These are phyloP conservation scores for Adelphocoris suturalis DNA, from an alignment of 2,888 invertebrate species.

Conservation along the genomic window DNA sequence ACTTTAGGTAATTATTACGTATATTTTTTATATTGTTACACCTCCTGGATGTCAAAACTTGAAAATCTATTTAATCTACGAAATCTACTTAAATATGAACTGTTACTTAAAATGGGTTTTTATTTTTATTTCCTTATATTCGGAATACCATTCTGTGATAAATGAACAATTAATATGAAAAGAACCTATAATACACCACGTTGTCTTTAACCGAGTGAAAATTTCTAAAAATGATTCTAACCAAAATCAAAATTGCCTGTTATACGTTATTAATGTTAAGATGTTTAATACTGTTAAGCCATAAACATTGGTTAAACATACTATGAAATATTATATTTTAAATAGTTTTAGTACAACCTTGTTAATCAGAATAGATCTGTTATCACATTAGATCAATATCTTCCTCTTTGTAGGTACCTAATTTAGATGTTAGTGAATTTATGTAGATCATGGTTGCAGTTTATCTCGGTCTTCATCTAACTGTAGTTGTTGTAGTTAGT, in stretches of 20 bases:
- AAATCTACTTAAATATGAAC: neutral
- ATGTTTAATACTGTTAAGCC: conserved; percentile 7
- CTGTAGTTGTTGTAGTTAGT: conserved; percentile 30
- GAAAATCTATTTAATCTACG: too few species aligned
- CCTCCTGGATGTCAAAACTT: too few species aligned
- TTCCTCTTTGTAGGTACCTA: neutral
- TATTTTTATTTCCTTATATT: neutral
- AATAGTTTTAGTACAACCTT: neutral
- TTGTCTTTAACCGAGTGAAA: conserved; percentile 35
- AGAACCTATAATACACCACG: neutral
- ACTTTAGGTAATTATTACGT: too few species aligned
- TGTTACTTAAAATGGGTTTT: neutral
- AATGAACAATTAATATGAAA: neutral
- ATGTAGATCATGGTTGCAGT: neutral
- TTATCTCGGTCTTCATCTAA: neutral
- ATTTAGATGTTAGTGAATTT: neutral
- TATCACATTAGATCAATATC: neutral
- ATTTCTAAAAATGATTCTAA: neutral
- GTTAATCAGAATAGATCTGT: conserved; percentile 1
- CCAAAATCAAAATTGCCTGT: conserved; percentile 47
- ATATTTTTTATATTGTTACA: too few species aligned
- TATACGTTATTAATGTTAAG: conserved; percentile 10
- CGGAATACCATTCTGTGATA: conserved; percentile 35
- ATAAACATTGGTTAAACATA: neutral
- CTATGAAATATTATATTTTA: conserved; percentile 15